A percentile compares a stretch with the other conserved stretches of the same genome.
These are phyloP conservation scores for Zaprionus ghesquierei DNA, from an alignment of 1,140 invertebrate species.

Conservation along the genomic window DNA sequence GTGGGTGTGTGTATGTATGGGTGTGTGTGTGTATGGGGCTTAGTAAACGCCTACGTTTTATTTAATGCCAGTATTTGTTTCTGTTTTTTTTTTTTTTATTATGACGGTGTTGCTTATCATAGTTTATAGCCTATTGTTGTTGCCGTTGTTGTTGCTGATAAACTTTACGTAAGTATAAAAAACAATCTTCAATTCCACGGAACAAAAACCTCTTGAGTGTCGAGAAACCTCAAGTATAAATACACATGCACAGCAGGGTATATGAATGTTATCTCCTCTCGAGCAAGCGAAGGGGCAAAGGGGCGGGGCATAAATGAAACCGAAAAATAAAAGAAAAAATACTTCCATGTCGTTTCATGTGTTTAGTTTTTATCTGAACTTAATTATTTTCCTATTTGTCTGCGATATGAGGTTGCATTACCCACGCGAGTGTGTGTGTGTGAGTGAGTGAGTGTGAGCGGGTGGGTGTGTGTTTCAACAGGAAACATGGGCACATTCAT, in stretches of 20 bases:
- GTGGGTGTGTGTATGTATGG: constrained; percentile 6
- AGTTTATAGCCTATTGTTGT: constrained; percentile 56
- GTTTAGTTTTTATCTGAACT: constrained; percentile 39
- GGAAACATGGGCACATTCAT: constrained; percentile 63
- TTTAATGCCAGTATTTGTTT: constrained; percentile 57
- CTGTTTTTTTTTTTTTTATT: constrained; percentile 26
- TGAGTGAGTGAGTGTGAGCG: constrained; percentile 9
- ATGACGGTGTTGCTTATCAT: constrained; percentile 71
- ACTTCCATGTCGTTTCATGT: background rate
- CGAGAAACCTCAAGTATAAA: constrained; percentile 43
- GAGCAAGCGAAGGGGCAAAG: background rate
- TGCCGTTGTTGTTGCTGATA: constrained; percentile 40
- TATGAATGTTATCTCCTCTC: constrained; percentile 13
- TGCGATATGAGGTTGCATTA: constrained; percentile 11
- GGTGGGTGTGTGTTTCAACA: constrained; percentile 49
- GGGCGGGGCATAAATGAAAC: background rate
- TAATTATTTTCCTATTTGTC: constrained; percentile 52
- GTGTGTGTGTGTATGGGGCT: constrained; percentile 21
- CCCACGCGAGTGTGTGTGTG: background rate
- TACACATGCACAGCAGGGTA: background rate
- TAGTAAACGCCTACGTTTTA: constrained; percentile 77
- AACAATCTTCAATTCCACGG: constrained; percentile 32
- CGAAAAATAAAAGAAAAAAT: background rate
- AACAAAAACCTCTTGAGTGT: constrained; percentile 27
- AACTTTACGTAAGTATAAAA: constrained; percentile 41